A percentile compares a stretch with the other conserved stretches of the same genome.
Conservation (phyloP, 2,113 vertebrate species). For the Etheostoma cragini region DNA sequence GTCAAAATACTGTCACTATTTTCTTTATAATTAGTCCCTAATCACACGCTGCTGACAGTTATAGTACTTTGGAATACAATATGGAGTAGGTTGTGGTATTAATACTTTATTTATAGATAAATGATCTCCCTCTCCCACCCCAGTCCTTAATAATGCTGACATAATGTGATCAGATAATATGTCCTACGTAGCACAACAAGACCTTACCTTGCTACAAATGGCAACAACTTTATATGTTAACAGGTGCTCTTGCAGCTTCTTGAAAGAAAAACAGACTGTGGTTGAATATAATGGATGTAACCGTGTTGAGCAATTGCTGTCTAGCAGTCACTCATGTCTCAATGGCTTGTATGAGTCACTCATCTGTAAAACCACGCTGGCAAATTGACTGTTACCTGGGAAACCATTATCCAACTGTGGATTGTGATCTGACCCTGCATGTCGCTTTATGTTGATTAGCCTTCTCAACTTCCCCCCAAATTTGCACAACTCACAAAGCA, state of each 20-base stretch:
- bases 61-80: background rate
- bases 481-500: constrained; percentile 12
- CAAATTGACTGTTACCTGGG: background rate
- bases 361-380: background rate
- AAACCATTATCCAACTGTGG: constrained; percentile 9
- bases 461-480: background rate
- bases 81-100: background rate
- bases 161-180: background rate
- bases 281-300: constrained; percentile 1
- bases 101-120: constrained; percentile 9
- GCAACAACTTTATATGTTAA: background rate
- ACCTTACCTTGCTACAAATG: background rate
- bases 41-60: background rate
- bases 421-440: background rate
- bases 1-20: background rate
- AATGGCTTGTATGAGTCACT: constrained; percentile 1
- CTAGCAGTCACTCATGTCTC: background rate
- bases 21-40: background rate
- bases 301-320: background rate
- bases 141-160: background rate
- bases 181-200: background rate
- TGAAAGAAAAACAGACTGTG: constrained; percentile 1
- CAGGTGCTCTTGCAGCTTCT: background rate
- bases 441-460: constrained; percentile 13
- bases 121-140: constrained; percentile 1